These are phyloP conservation scores for Amniataba percoides DNA, from an alignment of 2,797 vertebrate genomes.

Conservation along the genomic window DNA sequence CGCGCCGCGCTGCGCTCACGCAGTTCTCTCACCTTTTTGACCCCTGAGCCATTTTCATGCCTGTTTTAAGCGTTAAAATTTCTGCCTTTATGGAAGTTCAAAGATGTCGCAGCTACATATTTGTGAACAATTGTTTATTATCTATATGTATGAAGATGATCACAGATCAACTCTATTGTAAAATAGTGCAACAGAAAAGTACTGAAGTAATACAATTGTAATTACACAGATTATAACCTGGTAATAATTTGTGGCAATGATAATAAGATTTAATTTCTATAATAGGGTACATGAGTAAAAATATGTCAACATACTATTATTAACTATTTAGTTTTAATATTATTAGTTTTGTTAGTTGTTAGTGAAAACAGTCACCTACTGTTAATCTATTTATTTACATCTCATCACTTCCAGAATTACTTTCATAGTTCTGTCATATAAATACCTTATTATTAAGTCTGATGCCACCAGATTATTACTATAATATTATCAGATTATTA, in stretches of 20 bases:
- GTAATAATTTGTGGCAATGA: neutral
- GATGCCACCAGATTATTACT: neutral
- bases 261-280: neutral
- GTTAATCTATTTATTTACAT: neutral
- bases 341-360: neutral
- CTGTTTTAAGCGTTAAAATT: neutral
- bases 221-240: neutral
- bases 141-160: neutral
- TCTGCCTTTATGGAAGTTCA: neutral
- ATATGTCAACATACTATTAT: too few relatives aligned
- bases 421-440: neutral
- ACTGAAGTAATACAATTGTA: neutral
- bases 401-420: too few relatives aligned
- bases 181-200: neutral
- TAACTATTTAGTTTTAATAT: neutral
- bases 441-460: neutral
- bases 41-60: too few relatives aligned
- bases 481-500: neutral
- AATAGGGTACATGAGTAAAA: neutral
- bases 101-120: neutral
- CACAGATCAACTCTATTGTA: neutral
- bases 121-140: neutral
- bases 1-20: too few relatives aligned
- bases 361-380: neutral
- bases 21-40: too few relatives aligned